Evolutionary conservation across 2,113 vertebrate species (phyloP).

Genomic region (Gasterosteus aculeatus): DNA sequence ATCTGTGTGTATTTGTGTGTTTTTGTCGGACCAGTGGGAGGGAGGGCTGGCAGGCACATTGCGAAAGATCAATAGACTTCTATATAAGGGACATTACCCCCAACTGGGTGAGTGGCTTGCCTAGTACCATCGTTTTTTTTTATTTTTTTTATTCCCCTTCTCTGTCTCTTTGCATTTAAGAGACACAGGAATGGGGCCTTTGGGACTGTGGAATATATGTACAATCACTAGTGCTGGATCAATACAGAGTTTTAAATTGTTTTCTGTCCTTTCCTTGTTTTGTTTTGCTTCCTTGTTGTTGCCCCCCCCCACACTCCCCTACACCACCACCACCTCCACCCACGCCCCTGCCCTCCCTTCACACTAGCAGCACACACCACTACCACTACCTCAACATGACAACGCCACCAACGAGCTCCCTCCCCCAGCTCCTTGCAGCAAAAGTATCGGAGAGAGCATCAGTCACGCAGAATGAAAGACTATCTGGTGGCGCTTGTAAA

Average conservation of each 20-base stretch:
- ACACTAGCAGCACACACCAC: conserved; percentile 25
- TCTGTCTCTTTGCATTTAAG: conserved; percentile 88
- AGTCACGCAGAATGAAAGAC: conserved; percentile 58
- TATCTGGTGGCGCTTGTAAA: conserved; percentile 73
- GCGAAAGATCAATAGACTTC: conserved; percentile 95
- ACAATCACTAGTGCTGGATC: conserved; percentile 88
- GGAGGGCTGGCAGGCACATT: conserved; percentile 74
- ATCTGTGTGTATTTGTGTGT: conserved; percentile 52
- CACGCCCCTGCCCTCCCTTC: background rate
- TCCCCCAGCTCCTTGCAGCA: conserved; percentile 26
- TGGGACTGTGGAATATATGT: conserved; percentile 84
- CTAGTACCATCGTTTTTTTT: conserved; percentile 79
- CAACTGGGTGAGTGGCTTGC: conserved; percentile 90
- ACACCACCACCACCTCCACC: conserved; percentile 17
- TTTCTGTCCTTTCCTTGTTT: conserved; percentile 79
- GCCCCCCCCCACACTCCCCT: background rate
- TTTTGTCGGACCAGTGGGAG: conserved; percentile 72
- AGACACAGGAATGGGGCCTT: conserved; percentile 81
- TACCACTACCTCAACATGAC: conserved; percentile 42
- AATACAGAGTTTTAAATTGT: conserved; percentile 87
- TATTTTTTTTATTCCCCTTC: conserved; percentile 83
- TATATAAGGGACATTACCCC: conserved; percentile 94
- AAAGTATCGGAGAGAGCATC: conserved; percentile 62
- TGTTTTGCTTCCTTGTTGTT: conserved; percentile 65
- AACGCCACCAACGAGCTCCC: conserved; percentile 36